phyloP scores from a whole-genome alignment of 2,113 vertebrate genomes.

The Limanda limanda region DNA sequence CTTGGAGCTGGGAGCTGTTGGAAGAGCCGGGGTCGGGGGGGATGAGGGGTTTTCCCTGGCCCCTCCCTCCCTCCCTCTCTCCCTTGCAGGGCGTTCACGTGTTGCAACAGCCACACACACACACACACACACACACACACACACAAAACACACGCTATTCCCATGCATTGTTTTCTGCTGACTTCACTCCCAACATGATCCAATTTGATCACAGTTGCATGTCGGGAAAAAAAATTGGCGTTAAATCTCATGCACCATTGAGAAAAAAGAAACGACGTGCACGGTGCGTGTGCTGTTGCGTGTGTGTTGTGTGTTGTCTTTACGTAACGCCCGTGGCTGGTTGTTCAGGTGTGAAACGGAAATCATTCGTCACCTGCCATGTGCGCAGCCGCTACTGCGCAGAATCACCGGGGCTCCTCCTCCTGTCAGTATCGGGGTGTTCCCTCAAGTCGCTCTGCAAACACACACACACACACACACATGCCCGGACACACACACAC shows the following conservation, averaged over 20 bases:
- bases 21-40: constrained; percentile 17
- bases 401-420: neutral
- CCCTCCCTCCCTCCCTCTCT: constrained; percentile 95
- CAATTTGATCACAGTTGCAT: neutral
- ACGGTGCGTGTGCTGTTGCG: no score
- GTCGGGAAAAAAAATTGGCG: neutral
- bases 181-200: constrained; percentile 29
- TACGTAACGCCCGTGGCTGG: constrained; percentile 12
- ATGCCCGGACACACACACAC: neutral
- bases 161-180: constrained; percentile 62
- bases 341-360: constrained; percentile 47
- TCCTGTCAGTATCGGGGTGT: constrained; percentile 61
- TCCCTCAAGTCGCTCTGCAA: constrained; percentile 56
- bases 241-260: neutral
- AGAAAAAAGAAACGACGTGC: neutral
- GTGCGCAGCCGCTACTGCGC: constrained; percentile 6
- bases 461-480: constrained; percentile 6
- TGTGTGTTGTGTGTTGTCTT: neutral
- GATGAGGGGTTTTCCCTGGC: constrained; percentile 95
- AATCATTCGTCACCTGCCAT: constrained; percentile 43
- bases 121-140: neutral
- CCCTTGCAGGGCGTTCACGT: constrained; percentile 82
- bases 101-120: constrained; percentile 73
- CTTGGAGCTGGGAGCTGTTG: constrained; percentile 23
- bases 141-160: constrained; percentile 46